phyloP scores from a whole-genome alignment of 2,797 vertebrate species.

The Etheostoma nigrum region DNA sequence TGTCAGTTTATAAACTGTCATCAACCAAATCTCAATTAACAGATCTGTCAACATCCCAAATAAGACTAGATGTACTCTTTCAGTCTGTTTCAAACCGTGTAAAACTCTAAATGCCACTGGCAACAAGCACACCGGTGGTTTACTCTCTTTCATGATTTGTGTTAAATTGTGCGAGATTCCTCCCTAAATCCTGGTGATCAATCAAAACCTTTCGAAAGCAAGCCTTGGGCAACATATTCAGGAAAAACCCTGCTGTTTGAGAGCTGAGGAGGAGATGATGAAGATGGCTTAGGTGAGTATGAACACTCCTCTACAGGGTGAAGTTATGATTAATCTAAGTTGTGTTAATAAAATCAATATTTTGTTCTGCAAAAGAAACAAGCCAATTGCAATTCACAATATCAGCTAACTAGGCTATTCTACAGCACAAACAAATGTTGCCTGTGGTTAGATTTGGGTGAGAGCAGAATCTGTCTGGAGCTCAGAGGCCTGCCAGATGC shows the following conservation, averaged over 20 bases:
- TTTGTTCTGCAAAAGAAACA: constrained; percentile 40
- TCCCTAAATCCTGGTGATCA: constrained; percentile 78
- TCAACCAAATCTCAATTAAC: constrained; percentile 55
- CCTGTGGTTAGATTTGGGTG: constrained; percentile 65
- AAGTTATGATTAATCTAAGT: constrained; percentile 56
- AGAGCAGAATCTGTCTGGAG: constrained; percentile 77
- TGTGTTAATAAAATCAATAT: constrained; percentile 56
- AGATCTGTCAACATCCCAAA: constrained; percentile 49
- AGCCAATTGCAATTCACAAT: constrained; percentile 60
- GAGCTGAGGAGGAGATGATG: constrained; percentile 43
- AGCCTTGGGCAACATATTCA: constrained; percentile 72
- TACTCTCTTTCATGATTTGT: constrained; percentile 70
- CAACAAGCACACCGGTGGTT: constrained; percentile 50
- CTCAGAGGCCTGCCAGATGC: constrained; percentile 75
- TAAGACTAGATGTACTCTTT: constrained; percentile 14
- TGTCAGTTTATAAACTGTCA: constrained; percentile 42
- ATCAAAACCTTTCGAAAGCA: constrained; percentile 75
- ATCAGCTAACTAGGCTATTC: constrained; percentile 60
- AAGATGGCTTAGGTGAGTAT: constrained; percentile 28
- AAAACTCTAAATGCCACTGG: constrained; percentile 54
- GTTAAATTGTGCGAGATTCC: constrained; percentile 77
- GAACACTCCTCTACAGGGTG: constrained; percentile 13
- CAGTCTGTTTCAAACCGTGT: constrained; percentile 30
- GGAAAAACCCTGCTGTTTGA: constrained; percentile 70
- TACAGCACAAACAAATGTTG: constrained; percentile 52